These are phyloP conservation scores for Loxodonta africana DNA, from an alignment of 2,113 vertebrate genomes.

Conservation along the genomic window DNA sequence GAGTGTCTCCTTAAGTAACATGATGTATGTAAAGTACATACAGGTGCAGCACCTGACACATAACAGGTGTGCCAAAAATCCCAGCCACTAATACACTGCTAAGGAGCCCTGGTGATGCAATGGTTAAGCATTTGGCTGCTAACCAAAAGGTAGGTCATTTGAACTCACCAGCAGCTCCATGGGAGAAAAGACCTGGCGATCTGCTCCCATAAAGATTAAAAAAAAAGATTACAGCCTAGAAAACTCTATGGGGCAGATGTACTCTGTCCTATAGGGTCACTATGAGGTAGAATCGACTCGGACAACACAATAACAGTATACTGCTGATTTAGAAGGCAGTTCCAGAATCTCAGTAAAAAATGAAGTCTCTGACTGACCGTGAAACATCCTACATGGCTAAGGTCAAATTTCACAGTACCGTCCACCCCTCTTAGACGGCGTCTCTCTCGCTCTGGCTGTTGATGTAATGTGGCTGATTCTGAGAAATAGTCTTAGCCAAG, in stretches of 20 bases:
- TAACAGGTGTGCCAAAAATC: not conserved
- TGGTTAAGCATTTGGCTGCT: not conserved
- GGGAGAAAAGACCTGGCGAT: not conserved
- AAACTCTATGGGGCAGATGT: not conserved
- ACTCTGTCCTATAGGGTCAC: not conserved
- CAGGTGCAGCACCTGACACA: not conserved
- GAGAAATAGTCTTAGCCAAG: not conserved
- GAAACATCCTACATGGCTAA: not conserved
- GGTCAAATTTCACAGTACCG: not conserved
- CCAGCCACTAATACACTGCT: not conserved
- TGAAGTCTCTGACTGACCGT: not conserved
- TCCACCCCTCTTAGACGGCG: not conserved
- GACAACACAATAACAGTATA: too few relatives aligned
- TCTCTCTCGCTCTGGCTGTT: not conserved
- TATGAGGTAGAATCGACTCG: too few relatives aligned
- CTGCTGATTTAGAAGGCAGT: not conserved
- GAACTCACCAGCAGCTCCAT: not conserved
- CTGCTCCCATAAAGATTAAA: not conserved
- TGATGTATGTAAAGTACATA: fast-evolving
- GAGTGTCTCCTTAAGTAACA: not conserved
- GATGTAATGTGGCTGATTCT: not conserved
- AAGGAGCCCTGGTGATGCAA: not conserved
- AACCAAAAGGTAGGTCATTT: not conserved
- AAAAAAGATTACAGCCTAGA: not conserved
- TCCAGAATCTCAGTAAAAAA: not conserved